Base-by-base conservation (phyloP, 2,888 invertebrate species). In the Meiosimyza decipiens region DNA sequence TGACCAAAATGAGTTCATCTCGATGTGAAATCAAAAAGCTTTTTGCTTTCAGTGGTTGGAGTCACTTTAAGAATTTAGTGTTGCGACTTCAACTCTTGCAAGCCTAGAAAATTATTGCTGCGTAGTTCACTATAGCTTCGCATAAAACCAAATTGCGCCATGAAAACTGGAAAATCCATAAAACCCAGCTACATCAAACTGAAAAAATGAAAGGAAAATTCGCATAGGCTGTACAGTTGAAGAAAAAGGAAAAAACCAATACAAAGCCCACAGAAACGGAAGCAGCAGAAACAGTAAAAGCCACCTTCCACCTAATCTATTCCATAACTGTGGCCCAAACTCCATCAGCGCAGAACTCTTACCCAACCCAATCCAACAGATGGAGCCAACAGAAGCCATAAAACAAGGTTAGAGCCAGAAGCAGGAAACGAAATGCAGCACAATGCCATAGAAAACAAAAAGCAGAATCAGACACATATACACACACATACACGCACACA, bases 361-460 rank as follows among this genome's bases (percentile, higher is more conserved):
- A 9, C 40, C 40, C 40, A 40, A 40, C 40, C 40, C 40, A 40
- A 40, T 40, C 9, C 40, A 40, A 40, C 40, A 40, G 6, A 40
- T 15, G 22, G 22, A 28, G 50, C 15, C 64, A 50, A 9, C 28
- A 51, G 64, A 64, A 64, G 51, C 64, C 64, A 64, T 64, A 51
- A 51, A 64, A 64, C 51, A 28, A 51, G 50, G 64, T n/a, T 57
- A 40, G 40, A 16, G n/a, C 18, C 18, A 63, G 47, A 63, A 63
- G 49, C 63, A 63, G 63, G 49, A 63, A 63, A 47, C 49, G 47
- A 47, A 7, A 40, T 9, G 40, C 40, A 51, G 65, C 71, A 68
- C 55, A 73, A 69, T 73, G 72, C 76, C 75, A 73, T 72, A 75
- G 62, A 22, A 40, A 4, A 28, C 55, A 40, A 57, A 40, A 40